phyloP scores from a whole-genome alignment of 1,140 invertebrate genomes.

The Ditylenchus dipsaci region DNA sequence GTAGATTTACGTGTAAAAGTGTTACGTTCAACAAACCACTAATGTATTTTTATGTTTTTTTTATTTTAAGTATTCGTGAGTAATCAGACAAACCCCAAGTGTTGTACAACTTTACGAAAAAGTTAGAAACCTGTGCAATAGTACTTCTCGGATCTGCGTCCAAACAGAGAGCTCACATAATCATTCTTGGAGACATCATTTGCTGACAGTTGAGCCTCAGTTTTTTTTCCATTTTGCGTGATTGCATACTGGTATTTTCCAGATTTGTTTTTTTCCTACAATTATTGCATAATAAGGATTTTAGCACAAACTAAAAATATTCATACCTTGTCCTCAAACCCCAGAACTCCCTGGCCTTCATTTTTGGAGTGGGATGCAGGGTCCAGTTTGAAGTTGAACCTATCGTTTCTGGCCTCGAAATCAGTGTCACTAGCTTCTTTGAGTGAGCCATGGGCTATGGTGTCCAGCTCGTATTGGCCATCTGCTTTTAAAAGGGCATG shows the following conservation, averaged over 20 bases:
- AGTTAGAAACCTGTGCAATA: constrained; percentile 37
- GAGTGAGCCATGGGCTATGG: constrained; percentile 43
- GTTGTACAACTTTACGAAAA: too few species aligned
- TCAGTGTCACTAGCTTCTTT: constrained; percentile 47
- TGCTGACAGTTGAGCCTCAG: constrained; percentile 52
- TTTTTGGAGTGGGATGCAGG: constrained; percentile 49
- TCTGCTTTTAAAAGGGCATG: constrained; percentile 56
- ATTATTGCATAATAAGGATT: constrained; percentile 3
- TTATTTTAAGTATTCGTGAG: too few species aligned
- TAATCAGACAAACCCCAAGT: too few species aligned
- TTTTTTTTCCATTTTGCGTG: constrained; percentile 48
- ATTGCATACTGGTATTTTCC: constrained; percentile 56
- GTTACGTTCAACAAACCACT: too few species aligned
- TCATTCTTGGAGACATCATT: constrained; percentile 39
- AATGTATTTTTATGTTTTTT: too few species aligned
- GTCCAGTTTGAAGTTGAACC: constrained; percentile 53
- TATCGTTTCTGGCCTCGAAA: constrained; percentile 53
- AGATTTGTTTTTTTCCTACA: constrained; percentile 24
- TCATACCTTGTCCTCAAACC: constrained; percentile 44
- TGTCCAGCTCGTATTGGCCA: constrained; percentile 58
- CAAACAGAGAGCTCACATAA: constrained; percentile 50
- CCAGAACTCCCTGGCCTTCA: constrained; percentile 43
- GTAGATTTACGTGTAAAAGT: too few species aligned
- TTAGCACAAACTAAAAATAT: neutral
- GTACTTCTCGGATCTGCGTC: constrained; percentile 55